A percentile compares a stretch with the other conserved stretches of the same genome.
Conservation (phyloP, 2,113 vertebrate species). For the Brachypteracias leptosomus region DNA sequence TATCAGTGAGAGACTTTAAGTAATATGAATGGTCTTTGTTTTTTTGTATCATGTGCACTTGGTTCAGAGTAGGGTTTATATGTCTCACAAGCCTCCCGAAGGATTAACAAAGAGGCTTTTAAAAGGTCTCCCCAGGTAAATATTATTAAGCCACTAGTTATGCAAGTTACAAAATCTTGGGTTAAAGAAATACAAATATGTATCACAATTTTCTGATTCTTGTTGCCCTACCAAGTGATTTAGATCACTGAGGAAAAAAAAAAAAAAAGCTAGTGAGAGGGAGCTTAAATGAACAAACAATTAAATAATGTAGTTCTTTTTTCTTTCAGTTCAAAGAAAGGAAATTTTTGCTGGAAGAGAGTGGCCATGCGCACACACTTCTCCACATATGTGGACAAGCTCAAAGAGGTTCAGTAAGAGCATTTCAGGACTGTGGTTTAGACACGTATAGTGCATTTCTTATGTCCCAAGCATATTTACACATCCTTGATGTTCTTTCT, state of each 20-base stretch:
- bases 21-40: background rate
- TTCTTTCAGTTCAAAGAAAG: background rate
- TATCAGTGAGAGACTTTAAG: background rate
- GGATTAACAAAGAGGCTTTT: background rate
- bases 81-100: background rate
- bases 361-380: background rate
- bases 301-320: background rate
- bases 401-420: background rate
- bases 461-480: background rate
- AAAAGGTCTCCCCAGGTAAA: background rate
- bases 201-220: background rate
- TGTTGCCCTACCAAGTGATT: background rate
- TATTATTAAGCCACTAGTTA: background rate
- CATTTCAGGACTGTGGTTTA: background rate
- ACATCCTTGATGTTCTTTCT: background rate
- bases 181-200: background rate
- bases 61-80: background rate
- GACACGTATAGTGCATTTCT: background rate
- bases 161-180: background rate
- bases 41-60: background rate
- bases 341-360: background rate
- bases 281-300: constrained; percentile 12
- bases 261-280: background rate
- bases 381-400: background rate
- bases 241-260: background rate